Base-by-base conservation (phyloP, 2,888 invertebrate species). In the Aproaerema taeniolella region DNA sequence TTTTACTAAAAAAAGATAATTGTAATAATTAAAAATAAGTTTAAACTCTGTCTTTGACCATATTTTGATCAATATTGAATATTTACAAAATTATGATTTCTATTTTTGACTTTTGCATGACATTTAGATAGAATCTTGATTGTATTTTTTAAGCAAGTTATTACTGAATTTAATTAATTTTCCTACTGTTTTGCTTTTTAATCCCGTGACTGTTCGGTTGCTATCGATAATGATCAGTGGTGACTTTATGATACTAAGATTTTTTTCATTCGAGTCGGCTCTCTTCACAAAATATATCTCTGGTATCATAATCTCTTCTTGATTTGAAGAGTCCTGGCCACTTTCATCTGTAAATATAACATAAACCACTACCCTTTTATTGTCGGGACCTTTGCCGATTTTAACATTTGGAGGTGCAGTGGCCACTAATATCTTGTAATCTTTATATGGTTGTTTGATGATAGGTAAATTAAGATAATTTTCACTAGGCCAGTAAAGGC, bases 391-490 rank as follows among this genome's bases (percentile, higher is more conserved):
- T 16, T 48, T 51, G 2, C 58, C 60, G 5, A 81, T 51, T 31
- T 50, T 67, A 2, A 80, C 40, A 29, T 71, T 52, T 1, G 69
- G 60, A 1, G 85, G 85, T 0, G 85, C 81, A 1, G 67, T 64
- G 1, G 71, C 83, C 0, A 85, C 72, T 26, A 85, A 41, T n/a
- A 83, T 60, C 43, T 76, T 78, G 39, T 82, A 83, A 31, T 72
- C 55, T 1, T 59, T 49, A 25, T 57, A 67, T 0, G 69, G 64
- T 26, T 76, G 71, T 4, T 55, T 59, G 2, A 76, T 37, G 3
- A 78, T 46, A 0, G 83, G 81, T 34, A 82, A 53, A 42, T 69
- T 70, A 10, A 79, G 58, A 37, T 58, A 61, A 41, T 59, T 26
- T 5, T n/a, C 26, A 2, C 26, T 2, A 3, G 8, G 5, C 26